Percentiles rank a stretch among this genome's conserved stretches.
Conservation (phyloP, 2,888 invertebrate genomes). For the Dolomedes plantarius region DNA sequence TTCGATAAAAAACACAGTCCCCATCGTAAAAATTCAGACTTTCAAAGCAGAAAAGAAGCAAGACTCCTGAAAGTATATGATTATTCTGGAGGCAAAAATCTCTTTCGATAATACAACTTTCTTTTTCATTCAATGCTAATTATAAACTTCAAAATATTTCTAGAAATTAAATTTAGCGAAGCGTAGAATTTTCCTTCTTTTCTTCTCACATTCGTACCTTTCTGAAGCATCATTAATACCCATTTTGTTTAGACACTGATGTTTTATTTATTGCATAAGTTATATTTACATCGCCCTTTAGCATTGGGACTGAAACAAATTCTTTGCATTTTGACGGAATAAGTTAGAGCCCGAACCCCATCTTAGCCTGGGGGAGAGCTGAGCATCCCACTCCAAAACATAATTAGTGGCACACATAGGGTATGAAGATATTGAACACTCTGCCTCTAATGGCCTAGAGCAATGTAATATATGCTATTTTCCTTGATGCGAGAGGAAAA, state of each 20-base stretch:
- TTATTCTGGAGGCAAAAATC: no score
- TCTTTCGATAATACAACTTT: neutral
- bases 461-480: constrained; percentile 17
- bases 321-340: constrained; percentile 7
- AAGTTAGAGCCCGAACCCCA: neutral
- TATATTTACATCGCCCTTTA: neutral
- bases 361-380: constrained; percentile 13
- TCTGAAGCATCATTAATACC: neutral
- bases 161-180: neutral
- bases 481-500: neutral
- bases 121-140: neutral
- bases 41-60: no score
- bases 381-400: constrained; percentile 10
- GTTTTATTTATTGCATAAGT: neutral
- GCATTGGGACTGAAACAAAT: neutral
- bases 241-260: neutral
- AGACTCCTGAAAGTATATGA: no score
- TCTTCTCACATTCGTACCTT: neutral
- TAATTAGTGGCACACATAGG: constrained; percentile 24
- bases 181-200: neutral
- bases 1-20: no score
- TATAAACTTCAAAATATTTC: neutral
- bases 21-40: no score
- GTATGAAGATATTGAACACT: constrained; percentile 18
- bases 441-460: neutral